A percentile compares a stretch with the other conserved stretches of the same genome.
Evolutionary conservation across 92 coral and sea anemone species (phyloP).

Genomic region (Metridium senile): DNA sequence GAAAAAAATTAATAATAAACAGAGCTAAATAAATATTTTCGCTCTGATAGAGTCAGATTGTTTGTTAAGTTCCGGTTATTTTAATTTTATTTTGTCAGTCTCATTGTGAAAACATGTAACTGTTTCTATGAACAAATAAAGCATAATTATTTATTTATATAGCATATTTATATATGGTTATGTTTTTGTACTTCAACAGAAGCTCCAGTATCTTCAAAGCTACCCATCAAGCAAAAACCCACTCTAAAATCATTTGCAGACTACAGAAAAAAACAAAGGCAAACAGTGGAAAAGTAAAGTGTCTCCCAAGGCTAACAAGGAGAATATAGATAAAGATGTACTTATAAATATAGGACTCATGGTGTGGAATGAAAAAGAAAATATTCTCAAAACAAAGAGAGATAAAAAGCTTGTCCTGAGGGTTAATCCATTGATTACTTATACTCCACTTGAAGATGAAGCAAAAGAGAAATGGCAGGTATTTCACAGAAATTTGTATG

Average conservation of each 20-base stretch:
- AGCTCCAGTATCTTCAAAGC: neutral
- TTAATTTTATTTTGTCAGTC: too few relatives aligned
- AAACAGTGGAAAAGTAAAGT: conserved; percentile 53
- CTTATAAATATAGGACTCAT: conserved; percentile 40
- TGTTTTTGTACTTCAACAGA: too few relatives aligned
- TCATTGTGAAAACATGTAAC: too few relatives aligned
- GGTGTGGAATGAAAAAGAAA: conserved; percentile 57
- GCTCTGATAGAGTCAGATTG: too few relatives aligned
- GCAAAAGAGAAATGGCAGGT: conserved; percentile 60
- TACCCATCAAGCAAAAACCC: neutral
- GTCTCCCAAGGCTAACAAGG: conserved; percentile 24
- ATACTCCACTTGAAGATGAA: conserved; percentile 10
- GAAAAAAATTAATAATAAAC: too few relatives aligned
- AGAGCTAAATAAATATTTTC: too few relatives aligned
- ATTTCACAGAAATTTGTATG: conserved; percentile 50
- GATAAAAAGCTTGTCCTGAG: conserved; percentile 54
- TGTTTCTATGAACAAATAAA: too few relatives aligned
- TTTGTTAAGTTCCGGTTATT: too few relatives aligned
- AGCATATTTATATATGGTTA: too few relatives aligned
- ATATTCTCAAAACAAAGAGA: conserved; percentile 43
- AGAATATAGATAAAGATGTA: conserved; percentile 36
- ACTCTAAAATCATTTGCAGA: conserved; percentile 34
- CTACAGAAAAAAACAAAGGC: conserved; percentile 36
- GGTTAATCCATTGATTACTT: conserved; percentile 33
- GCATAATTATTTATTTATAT: too few relatives aligned